Percentiles rank a stretch among this genome's conserved stretches.
phyloP scores from a whole-genome alignment of 1,140 invertebrate species.

The Saccostrea cuccullata region DNA sequence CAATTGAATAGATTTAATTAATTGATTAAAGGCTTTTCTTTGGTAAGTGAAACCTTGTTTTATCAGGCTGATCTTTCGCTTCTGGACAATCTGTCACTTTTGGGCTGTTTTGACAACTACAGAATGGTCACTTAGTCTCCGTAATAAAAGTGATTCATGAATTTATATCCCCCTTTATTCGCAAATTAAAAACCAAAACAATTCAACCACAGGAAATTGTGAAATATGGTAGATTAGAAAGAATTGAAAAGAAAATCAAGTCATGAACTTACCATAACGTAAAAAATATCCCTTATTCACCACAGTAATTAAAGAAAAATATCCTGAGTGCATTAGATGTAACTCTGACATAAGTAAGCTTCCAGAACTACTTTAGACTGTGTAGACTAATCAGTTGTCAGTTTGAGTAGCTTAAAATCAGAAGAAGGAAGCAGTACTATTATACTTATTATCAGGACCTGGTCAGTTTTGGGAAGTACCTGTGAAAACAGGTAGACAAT shows the following conservation, averaged over 20 bases:
- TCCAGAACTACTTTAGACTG: neutral
- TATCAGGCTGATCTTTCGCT: slow-evolving; percentile 17
- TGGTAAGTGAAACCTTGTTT: slow-evolving; percentile 33
- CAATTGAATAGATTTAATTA: slow-evolving; percentile 31
- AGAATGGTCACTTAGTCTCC: neutral
- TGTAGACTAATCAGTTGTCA: neutral
- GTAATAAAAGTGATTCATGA: neutral
- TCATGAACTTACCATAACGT: neutral
- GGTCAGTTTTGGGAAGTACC: slow-evolving; percentile 32
- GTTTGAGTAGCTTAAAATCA: neutral
- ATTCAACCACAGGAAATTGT: neutral
- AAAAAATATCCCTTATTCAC: neutral
- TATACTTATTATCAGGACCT: slow-evolving; percentile 1
- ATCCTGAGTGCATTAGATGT: neutral
- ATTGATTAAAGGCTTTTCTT: slow-evolving; percentile 21
- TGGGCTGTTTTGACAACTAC: neutral
- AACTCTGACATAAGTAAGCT: neutral
- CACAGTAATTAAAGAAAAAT: neutral
- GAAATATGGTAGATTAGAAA: no score
- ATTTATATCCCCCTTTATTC: neutral
- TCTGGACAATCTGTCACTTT: slow-evolving; percentile 29
- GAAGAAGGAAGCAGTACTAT: slow-evolving; percentile 12
- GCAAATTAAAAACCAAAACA: neutral
- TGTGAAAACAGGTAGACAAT: slow-evolving; percentile 31
- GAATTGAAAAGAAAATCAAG: neutral